Conservation (phyloP, 2,888 invertebrate species). For the Steinernema carpocapsae region DNA sequence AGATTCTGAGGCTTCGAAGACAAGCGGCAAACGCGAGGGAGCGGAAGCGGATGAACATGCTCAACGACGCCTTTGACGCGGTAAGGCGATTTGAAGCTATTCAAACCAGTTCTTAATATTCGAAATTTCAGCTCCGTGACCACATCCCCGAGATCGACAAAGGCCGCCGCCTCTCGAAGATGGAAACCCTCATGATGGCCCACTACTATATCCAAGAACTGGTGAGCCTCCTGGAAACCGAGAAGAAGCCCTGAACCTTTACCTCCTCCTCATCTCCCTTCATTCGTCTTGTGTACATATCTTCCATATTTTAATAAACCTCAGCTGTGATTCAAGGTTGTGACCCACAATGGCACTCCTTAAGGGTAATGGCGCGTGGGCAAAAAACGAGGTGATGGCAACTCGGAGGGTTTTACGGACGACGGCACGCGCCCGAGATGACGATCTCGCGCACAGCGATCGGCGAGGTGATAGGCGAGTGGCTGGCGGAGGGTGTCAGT, state of each 20-base stretch:
- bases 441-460: slow-evolving; percentile 24
- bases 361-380: slow-evolving; percentile 21
- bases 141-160: slow-evolving; percentile 67
- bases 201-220: slow-evolving; percentile 61
- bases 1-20: slow-evolving; percentile 58
- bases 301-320: slow-evolving; percentile 25
- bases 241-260: neutral
- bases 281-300: slow-evolving; percentile 22
- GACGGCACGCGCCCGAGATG: slow-evolving; percentile 21
- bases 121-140: slow-evolving; percentile 59
- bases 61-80: slow-evolving; percentile 67
- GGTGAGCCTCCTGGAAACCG: neutral
- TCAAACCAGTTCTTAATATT: slow-evolving; percentile 16
- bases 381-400: slow-evolving; percentile 19
- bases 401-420: slow-evolving; percentile 9
- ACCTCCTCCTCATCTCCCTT: neutral
- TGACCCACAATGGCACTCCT: slow-evolving; percentile 14
- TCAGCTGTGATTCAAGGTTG: slow-evolving; percentile 22
- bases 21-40: slow-evolving; percentile 66
- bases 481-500: slow-evolving; percentile 1
- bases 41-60: slow-evolving; percentile 65
- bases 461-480: slow-evolving; percentile 1
- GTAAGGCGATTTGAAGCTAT: slow-evolving; percentile 46
- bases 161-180: slow-evolving; percentile 67
- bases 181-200: slow-evolving; percentile 68